Evolutionary conservation across 2,797 vertebrate species (phyloP).

Genomic region (Gallinago stenura): DNA sequence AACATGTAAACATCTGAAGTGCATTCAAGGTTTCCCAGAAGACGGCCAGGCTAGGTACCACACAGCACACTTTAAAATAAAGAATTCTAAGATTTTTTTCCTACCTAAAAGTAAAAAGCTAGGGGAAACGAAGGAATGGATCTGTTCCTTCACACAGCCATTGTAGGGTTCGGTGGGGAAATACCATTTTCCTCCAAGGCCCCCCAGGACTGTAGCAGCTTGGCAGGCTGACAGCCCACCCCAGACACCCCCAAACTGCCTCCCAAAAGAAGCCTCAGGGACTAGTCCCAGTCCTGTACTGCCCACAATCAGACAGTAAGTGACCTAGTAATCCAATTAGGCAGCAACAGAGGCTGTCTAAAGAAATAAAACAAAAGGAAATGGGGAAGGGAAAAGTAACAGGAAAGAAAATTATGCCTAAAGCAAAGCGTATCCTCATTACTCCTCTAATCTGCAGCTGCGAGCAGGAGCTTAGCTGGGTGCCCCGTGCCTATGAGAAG

Average conservation of each 20-base stretch:
- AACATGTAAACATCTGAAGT: background rate
- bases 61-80: background rate
- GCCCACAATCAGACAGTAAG: rapidly evolving
- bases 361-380: background rate
- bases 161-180: rapidly evolving
- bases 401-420: background rate
- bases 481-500: background rate
- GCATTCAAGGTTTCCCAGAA: background rate
- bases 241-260: background rate
- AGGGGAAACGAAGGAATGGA: background rate
- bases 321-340: constrained; percentile 28
- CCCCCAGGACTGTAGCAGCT: rapidly evolving
- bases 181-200: background rate
- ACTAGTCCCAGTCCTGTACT: background rate
- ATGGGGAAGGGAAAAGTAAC: background rate
- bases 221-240: background rate
- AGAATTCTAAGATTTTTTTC: background rate
- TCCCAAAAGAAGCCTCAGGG: background rate
- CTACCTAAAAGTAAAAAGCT: background rate
- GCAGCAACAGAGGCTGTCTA: background rate
- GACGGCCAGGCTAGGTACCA: rapidly evolving
- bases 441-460: background rate
- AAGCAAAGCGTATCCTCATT: background rate
- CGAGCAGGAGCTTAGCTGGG: background rate
- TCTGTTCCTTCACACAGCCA: rapidly evolving